phyloP scores from a whole-genome alignment of 2,797 vertebrate genomes.

The Rhinoraja longicauda region DNA sequence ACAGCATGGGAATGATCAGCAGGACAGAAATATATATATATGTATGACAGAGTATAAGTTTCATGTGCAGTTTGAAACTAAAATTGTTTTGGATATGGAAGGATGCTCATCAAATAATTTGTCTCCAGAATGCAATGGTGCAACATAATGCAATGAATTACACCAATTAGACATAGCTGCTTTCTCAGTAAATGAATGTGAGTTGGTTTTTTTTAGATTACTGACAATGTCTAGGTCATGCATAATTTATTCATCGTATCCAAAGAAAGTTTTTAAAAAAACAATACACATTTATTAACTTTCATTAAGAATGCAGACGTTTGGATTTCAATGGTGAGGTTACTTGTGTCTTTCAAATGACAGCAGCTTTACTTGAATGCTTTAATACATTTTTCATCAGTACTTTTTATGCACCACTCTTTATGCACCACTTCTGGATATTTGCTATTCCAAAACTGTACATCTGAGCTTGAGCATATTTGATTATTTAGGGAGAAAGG shows the following conservation, averaged over 20 bases:
- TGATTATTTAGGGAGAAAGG: not conserved
- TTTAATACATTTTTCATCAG: not conserved
- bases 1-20: not conserved
- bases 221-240: not conserved
- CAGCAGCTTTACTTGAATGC: not conserved
- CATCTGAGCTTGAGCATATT: not conserved
- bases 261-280: not conserved
- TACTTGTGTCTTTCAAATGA: not conserved
- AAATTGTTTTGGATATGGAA: not conserved
- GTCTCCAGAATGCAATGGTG: not conserved
- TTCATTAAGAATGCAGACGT: not conserved
- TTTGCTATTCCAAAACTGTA: not conserved
- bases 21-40: not conserved
- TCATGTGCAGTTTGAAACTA: not conserved
- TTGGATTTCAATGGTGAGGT: conserved; percentile 11
- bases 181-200: not conserved
- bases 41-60: not conserved
- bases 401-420: not conserved
- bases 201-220: too few relatives aligned
- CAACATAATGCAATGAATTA: not conserved
- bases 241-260: not conserved
- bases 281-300: not conserved
- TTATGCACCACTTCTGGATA: not conserved
- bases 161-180: not conserved
- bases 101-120: not conserved